Evolutionary conservation across 2,113 vertebrate genomes (phyloP).

Genomic region (Diadophis punctatus): DNA sequence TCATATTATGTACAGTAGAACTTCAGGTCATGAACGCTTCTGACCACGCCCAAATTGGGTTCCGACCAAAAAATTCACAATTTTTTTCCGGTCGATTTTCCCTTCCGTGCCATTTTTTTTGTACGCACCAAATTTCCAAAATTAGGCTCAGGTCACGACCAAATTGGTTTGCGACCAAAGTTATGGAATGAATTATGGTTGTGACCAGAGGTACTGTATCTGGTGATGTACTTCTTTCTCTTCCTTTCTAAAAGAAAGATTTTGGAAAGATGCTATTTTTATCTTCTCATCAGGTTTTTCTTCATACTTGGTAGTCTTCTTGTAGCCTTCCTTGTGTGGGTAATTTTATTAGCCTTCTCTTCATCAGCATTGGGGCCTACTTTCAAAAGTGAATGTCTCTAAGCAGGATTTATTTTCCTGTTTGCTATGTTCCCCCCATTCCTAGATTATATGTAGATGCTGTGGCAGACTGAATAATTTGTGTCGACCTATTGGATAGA

Average conservation of each 20-base stretch:
- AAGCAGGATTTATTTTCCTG: neutral
- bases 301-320: accelerated
- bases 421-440: neutral
- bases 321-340: accelerated
- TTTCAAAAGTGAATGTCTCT: neutral
- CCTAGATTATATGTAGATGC: accelerated
- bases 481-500: accelerated
- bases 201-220: too few species aligned
- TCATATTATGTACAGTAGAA: too few species aligned
- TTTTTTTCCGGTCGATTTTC: too few species aligned
- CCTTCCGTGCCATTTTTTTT: too few species aligned
- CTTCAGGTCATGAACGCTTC: too few species aligned
- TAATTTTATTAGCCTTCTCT: neutral
- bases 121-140: too few species aligned
- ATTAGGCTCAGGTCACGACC: too few species aligned
- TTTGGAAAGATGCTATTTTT: neutral
- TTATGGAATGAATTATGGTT: too few species aligned
- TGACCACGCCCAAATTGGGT: too few species aligned
- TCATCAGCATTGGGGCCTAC: neutral
- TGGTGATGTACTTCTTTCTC: neutral
- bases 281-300: neutral
- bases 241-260: neutral
- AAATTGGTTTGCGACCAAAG: too few species aligned
- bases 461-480: neutral
- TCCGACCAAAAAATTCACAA: too few species aligned